Conservation (phyloP, 2,888 invertebrate genomes). For the Apamea sordens region DNA sequence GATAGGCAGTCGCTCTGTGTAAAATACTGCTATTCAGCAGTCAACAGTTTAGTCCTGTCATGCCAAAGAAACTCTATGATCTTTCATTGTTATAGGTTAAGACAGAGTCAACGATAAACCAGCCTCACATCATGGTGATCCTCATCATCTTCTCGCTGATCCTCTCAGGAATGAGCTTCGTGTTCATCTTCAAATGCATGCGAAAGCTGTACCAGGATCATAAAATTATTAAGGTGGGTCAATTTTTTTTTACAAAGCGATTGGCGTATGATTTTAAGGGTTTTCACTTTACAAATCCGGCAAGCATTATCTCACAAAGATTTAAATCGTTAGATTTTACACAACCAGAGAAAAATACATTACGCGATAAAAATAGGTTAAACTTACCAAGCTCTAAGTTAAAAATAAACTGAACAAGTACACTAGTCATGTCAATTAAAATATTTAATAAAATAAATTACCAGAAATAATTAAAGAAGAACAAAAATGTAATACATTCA, state of each 20-base stretch:
- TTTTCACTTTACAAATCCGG: not conserved
- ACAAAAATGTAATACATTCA: too few relatives aligned
- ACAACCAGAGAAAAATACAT: too few relatives aligned
- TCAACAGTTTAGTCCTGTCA: not conserved
- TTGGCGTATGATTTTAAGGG: too few relatives aligned
- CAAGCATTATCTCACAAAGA: not conserved
- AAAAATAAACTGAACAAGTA: too few relatives aligned
- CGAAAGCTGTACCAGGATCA: constrained; percentile 96
- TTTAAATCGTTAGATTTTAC: not conserved
- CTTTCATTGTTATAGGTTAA: constrained; percentile 80
- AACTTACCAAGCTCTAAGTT: too few relatives aligned
- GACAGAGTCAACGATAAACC: constrained; percentile 85
- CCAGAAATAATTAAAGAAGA: too few relatives aligned
- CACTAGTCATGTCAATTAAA: too few relatives aligned
- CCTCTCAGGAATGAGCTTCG: constrained; percentile 96
- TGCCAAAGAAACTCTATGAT: not conserved
- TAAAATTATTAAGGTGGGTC: constrained; percentile 94
- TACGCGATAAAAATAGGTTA: too few relatives aligned
- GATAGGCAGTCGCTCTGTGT: not conserved
- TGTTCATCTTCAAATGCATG: constrained; percentile 96
- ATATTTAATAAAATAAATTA: too few relatives aligned
- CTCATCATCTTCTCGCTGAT: constrained; percentile 96
- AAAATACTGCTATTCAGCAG: not conserved
- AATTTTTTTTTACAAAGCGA: not conserved
- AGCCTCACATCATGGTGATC: constrained; percentile 94